Percentiles rank a stretch among this genome's conserved stretches.
phyloP scores from a whole-genome alignment of 2,113 vertebrate species.

The human region GRCh38 chr4:47257001-47257500 shows the following conservation, averaged over 20 bases:
- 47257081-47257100: background rate
- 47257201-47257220: background rate
- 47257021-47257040: background rate
- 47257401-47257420: background rate
- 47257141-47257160: background rate
- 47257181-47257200: background rate
- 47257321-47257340: background rate
- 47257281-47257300: background rate
- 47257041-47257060: background rate
- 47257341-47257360: background rate
- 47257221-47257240: background rate
- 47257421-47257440: background rate
- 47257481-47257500: background rate
- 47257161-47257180: background rate
- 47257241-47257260: background rate
- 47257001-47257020: background rate
- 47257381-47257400: background rate
- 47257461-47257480: background rate
- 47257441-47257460: background rate
- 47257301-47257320: background rate
- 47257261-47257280: background rate
- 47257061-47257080: background rate
- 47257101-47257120: background rate
- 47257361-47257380: background rate
- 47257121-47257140: background rate